These are phyloP conservation scores for Phalacrocorax carbo DNA, from an alignment of 2,113 vertebrate species.

Conservation along the genomic window DNA sequence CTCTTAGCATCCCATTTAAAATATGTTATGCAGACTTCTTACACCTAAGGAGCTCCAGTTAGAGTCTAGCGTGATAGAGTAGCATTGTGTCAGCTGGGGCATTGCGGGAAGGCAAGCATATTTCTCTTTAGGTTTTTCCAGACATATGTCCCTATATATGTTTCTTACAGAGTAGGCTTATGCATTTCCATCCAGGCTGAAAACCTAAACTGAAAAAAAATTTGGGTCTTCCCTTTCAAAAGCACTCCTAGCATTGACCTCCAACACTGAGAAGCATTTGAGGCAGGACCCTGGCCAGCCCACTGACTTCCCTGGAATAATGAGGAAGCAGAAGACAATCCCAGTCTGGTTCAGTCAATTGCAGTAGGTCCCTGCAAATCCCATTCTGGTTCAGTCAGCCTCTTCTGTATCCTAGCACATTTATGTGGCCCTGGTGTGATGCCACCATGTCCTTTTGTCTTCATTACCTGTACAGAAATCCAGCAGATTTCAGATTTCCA, in stretches of 20 bases:
- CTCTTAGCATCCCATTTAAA: not conserved
- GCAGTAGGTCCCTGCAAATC: not conserved
- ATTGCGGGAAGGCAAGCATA: not conserved
- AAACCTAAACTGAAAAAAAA: not conserved
- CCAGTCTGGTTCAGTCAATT: not conserved
- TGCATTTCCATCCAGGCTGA: not conserved
- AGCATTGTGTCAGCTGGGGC: not conserved
- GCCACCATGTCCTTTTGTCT: not conserved
- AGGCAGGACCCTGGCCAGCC: not conserved
- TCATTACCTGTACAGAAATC: not conserved
- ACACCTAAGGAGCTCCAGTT: not conserved
- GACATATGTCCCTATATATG: not conserved
- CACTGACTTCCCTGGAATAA: not conserved
- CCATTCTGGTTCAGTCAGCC: not conserved
- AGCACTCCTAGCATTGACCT: not conserved
- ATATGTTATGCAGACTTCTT: not conserved
- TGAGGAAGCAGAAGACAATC: not conserved
- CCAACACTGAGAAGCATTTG: rapidly evolving
- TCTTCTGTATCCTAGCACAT: not conserved
- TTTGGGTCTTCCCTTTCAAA: not conserved
- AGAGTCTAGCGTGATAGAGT: not conserved
- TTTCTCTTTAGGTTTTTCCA: not conserved
- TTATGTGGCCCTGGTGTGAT: not conserved
- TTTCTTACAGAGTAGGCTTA: not conserved
- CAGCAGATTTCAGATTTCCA: not conserved